These are phyloP conservation scores for Eubasilissa regina DNA, from an alignment of 1,140 invertebrate genomes.

Conservation along the genomic window DNA sequence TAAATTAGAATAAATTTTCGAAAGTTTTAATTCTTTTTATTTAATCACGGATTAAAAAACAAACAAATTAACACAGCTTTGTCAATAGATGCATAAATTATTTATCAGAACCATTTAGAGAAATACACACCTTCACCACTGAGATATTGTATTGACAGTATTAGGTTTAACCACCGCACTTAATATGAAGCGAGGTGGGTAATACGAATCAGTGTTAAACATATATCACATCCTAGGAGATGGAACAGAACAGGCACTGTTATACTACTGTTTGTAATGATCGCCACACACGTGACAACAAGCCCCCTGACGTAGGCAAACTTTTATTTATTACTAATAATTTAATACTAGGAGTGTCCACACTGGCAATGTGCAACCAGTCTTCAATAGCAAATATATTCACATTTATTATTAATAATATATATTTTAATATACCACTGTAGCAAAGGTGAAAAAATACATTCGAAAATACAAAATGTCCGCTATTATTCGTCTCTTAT, in stretches of 20 bases:
- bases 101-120: too few relatives aligned
- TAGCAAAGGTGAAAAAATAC: slow-evolving; percentile 51
- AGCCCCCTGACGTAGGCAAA: neutral
- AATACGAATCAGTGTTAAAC: neutral
- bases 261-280: slow-evolving; percentile 11
- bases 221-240: neutral
- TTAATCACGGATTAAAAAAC: too few relatives aligned
- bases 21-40: too few relatives aligned
- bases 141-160: too few relatives aligned
- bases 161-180: too few relatives aligned
- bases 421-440: slow-evolving; percentile 36
- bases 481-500: slow-evolving; percentile 32
- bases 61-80: too few relatives aligned
- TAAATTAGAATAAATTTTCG: too few relatives aligned
- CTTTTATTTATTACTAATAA: slow-evolving; percentile 27
- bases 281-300: neutral
- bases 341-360: slow-evolving; percentile 14
- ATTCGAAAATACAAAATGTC: slow-evolving; percentile 47
- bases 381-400: slow-evolving; percentile 23
- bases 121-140: too few relatives aligned
- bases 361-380: slow-evolving; percentile 31
- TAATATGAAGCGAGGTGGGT: too few relatives aligned
- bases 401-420: slow-evolving; percentile 24
- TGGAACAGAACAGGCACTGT: neutral
- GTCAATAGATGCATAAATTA: too few relatives aligned